Conservation (phyloP, 2,797 vertebrate genomes). For the Malurus leucopterus region DNA sequence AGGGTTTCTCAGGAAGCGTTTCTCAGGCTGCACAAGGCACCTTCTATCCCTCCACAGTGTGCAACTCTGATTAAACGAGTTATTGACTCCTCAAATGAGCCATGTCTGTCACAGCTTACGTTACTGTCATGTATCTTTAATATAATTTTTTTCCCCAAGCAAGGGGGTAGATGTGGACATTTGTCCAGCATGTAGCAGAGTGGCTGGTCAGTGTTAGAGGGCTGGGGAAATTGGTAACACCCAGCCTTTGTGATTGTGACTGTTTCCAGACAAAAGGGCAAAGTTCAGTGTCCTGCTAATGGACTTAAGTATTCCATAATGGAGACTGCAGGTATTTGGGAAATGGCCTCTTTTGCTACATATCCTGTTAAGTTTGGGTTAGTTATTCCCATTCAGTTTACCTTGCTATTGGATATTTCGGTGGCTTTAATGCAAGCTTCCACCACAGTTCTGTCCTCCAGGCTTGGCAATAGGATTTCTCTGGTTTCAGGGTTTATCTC, state of each 20-base stretch:
- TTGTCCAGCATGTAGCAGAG: background rate
- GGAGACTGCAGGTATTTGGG: background rate
- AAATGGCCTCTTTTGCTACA: background rate
- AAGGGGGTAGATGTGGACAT: background rate
- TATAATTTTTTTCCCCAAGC: background rate
- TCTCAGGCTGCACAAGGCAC: background rate
- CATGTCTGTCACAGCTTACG: accelerated
- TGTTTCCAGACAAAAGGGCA: background rate
- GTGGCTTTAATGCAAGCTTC: background rate
- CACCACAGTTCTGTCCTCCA: background rate
- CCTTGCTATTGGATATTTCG: background rate
- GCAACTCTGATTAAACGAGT: background rate
- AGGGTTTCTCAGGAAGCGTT: background rate
- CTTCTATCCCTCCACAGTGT: accelerated
- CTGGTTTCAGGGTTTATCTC: background rate
- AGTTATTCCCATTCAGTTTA: background rate
- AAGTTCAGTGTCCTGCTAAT: background rate
- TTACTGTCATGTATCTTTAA: background rate
- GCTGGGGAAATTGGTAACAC: background rate
- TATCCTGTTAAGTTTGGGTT: background rate
- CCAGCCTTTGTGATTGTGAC: background rate
- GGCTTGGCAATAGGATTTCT: background rate
- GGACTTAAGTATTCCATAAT: background rate
- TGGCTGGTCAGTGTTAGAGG: background rate
- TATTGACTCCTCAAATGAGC: background rate